Evolutionary conservation across 2,888 invertebrate species (phyloP).

Genomic region (Drosophila pegasa): DNA sequence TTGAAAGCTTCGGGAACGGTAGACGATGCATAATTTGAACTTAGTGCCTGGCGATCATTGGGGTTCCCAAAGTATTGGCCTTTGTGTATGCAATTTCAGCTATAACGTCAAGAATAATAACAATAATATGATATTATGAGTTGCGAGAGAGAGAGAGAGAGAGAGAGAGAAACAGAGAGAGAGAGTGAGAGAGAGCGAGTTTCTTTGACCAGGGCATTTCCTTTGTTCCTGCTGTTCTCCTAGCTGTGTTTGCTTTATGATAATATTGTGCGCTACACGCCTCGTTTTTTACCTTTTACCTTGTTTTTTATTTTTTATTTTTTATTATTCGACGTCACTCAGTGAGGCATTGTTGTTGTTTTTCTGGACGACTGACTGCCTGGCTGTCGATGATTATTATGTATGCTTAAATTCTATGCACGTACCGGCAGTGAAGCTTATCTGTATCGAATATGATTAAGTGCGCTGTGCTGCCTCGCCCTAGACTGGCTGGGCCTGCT

Average conservation of each 20-base stretch:
- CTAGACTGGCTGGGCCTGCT: slow-evolving; percentile 39
- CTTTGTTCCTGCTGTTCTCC: slow-evolving; percentile 41
- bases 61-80: slow-evolving; percentile 35
- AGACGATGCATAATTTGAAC: slow-evolving; percentile 71
- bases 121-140: slow-evolving; percentile 77
- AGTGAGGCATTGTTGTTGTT: slow-evolving; percentile 38
- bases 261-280: slow-evolving; percentile 55
- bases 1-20: slow-evolving; percentile 57
- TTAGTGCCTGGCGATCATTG: slow-evolving; percentile 52
- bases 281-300: slow-evolving; percentile 14
- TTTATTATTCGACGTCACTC: slow-evolving; percentile 50
- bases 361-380: slow-evolving; percentile 53
- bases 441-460: slow-evolving; percentile 81
- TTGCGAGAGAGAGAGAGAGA: slow-evolving; percentile 15
- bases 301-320: not conserved
- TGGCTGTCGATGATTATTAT: slow-evolving; percentile 77
- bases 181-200: not conserved
- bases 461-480: slow-evolving; percentile 73
- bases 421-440: slow-evolving; percentile 77
- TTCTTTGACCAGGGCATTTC: slow-evolving; percentile 28
- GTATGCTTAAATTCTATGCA: slow-evolving; percentile 79
- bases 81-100: slow-evolving; percentile 60
- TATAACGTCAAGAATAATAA: slow-evolving; percentile 59
- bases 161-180: not conserved
- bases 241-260: slow-evolving; percentile 71